Base-by-base conservation (phyloP, 2,888 invertebrate species). In the Anorthoa munda region DNA sequence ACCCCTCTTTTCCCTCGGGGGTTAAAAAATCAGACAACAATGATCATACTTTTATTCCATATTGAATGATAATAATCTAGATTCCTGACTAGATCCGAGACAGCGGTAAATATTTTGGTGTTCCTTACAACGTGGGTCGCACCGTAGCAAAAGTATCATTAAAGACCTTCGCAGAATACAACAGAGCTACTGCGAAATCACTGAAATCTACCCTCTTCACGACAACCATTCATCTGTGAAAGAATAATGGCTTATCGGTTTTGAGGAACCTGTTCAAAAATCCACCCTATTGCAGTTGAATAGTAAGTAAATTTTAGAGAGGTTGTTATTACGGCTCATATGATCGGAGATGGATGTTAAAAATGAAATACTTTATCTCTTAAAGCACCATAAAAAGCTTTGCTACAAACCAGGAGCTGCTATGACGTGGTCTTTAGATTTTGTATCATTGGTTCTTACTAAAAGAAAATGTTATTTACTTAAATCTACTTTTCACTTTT, bases 141-240 rank as follows among this genome's bases (percentile, higher is more conserved):
- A 60, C 53, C 71, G 56, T 17, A 64, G 51, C 74, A 64, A 77
- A 83, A 82, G 72, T 71, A 80, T 76, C 69, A 76, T 75, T 79
- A 81, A 66, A 72, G n/a, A 58, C 50, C 70, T 81, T 73, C 73
- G 68, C 67, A 60, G 66, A 77, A 77, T 66, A 76, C 56, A 81
- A 56, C 53, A 48, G 75, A 23, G 61, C 53, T 55, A 31, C 58
- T 23, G 51, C 50, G 59, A 73, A 83, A 81, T 71, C 53, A 66
- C 65, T 66, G 48, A 60, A 63, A 59, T 75, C 31, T 81, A 82
- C 63, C 66, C 63, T 66, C 18, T 58, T 71, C 45, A 46, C 61
- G 66, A 71, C 53, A 59, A 17, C 45, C 66, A 51, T 59, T 56
- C 56, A 59, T 75, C 63, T 50, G 26, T 67, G 81, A 58, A 75